Conservation (phyloP, 1,140 invertebrate genomes). For the Musca domestica region DNA sequence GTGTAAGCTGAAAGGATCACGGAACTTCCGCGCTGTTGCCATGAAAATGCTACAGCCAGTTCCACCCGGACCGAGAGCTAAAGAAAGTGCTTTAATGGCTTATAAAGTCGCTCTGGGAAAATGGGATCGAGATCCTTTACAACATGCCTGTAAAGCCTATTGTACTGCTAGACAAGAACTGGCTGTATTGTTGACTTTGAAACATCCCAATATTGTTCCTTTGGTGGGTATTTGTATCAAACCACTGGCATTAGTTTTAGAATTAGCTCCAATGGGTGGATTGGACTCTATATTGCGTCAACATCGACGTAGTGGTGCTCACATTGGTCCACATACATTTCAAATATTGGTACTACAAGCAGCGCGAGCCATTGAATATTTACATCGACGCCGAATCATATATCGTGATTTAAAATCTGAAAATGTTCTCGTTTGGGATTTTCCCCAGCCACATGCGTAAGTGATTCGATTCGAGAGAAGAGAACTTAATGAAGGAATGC, state of each 20-base stretch:
- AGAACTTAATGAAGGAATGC: neutral
- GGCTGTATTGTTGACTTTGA: constrained; percentile 79
- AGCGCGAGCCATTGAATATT: constrained; percentile 91
- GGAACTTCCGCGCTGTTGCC: constrained; percentile 72
- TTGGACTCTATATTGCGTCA: constrained; percentile 78
- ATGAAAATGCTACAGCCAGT: constrained; percentile 95
- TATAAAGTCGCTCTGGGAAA: constrained; percentile 75
- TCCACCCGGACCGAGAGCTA: constrained; percentile 76
- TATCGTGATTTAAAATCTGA: constrained; percentile 97
- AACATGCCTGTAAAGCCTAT: constrained; percentile 92
- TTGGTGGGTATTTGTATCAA: constrained; percentile 83
- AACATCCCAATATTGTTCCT: constrained; percentile 90
- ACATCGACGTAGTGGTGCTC: constrained; percentile 79
- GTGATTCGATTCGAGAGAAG: neutral
- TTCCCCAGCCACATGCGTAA: constrained; percentile 63
- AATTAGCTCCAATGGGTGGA: constrained; percentile 86
- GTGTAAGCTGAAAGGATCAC: constrained; percentile 64
- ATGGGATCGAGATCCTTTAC: constrained; percentile 87
- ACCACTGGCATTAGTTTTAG: constrained; percentile 87
- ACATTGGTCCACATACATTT: constrained; percentile 75
- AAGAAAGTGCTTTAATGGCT: constrained; percentile 55
- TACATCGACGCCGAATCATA: constrained; percentile 92
- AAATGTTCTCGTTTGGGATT: constrained; percentile 95
- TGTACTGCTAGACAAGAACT: constrained; percentile 92
- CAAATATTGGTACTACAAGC: constrained; percentile 87